phyloP scores from a whole-genome alignment of 2,797 vertebrate species.

The Aplochiton taeniatus region DNA sequence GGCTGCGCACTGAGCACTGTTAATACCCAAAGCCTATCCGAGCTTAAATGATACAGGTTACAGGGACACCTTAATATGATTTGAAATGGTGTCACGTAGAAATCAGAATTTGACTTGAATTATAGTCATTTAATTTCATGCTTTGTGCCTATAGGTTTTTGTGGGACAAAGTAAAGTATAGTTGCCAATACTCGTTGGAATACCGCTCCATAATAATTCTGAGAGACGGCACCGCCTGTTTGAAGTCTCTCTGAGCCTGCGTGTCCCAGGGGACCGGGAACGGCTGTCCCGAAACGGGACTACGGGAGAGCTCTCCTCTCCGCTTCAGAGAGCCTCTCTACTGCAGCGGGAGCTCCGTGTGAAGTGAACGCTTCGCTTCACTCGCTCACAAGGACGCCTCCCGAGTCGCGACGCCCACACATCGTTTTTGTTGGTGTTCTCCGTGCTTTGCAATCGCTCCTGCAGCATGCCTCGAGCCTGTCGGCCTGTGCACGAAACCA shows the following conservation, averaged over 20 bases:
- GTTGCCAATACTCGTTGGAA: too few relatives aligned
- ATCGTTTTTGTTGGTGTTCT: constrained; percentile 24
- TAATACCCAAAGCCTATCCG: too few relatives aligned
- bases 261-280: constrained; percentile 47
- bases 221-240: constrained; percentile 49
- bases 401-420: constrained; percentile 12
- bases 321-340: constrained; percentile 37
- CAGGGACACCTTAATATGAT: too few relatives aligned
- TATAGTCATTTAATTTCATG: too few relatives aligned
- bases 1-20: too few relatives aligned
- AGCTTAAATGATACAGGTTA: too few relatives aligned
- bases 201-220: constrained; percentile 39
- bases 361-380: constrained; percentile 25
- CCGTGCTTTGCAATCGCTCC: not conserved
- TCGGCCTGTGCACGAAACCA: not conserved
- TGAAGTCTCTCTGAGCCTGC: constrained; percentile 39
- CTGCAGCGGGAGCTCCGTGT: constrained; percentile 43
- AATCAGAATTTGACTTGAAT: too few relatives aligned
- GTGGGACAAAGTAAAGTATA: too few relatives aligned
- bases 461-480: not conserved
- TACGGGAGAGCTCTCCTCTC: constrained; percentile 49
- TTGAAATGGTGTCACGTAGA: too few relatives aligned
- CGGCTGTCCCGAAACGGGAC: constrained; percentile 46
- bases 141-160: too few relatives aligned
- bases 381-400: constrained; percentile 35